phyloP scores from a whole-genome alignment of 2,113 vertebrate genomes.

The Erythrolamprus reginae region DNA sequence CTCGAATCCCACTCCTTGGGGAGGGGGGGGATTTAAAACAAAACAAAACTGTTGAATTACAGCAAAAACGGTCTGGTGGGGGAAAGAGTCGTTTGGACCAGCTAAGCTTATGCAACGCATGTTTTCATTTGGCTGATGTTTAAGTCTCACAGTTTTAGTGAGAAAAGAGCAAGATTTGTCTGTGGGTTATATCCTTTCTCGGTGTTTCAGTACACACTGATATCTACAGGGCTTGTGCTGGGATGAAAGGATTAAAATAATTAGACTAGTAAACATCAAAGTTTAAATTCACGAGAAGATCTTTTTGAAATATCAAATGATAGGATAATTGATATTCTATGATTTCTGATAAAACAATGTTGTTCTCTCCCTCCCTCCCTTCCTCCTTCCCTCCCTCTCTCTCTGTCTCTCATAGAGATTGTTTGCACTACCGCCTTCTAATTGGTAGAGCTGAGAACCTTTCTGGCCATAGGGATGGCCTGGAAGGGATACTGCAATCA shows the following conservation, averaged over 20 bases:
- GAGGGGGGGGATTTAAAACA: constrained; percentile 42
- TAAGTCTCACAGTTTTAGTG: background rate
- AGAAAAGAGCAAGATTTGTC: constrained; percentile 18
- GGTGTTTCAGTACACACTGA: background rate
- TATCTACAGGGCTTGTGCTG: background rate
- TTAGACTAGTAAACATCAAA: background rate
- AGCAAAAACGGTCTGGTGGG: constrained; percentile 61
- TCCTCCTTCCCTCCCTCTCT: background rate
- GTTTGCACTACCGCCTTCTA: background rate
- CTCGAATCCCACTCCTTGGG: constrained; percentile 60
- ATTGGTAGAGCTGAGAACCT: background rate
- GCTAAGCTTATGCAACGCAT: constrained; percentile 37
- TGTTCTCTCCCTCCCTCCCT: background rate
- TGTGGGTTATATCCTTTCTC: constrained; percentile 16
- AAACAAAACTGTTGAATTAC: constrained; percentile 24
- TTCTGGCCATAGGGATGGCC: background rate
- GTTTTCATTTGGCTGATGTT: constrained; percentile 45
- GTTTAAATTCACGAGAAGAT: background rate
- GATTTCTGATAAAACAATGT: background rate
- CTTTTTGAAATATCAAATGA: background rate
- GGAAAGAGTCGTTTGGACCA: constrained; percentile 62
- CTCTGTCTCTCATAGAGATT: background rate
- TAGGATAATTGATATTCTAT: background rate
- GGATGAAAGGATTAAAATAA: background rate
- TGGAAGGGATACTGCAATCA: background rate